A percentile compares a stretch with the other conserved stretches of the same genome.
These are phyloP conservation scores for Epinephelus fuscoguttatus DNA, from an alignment of 2,113 vertebrate species.

Conservation along the genomic window DNA sequence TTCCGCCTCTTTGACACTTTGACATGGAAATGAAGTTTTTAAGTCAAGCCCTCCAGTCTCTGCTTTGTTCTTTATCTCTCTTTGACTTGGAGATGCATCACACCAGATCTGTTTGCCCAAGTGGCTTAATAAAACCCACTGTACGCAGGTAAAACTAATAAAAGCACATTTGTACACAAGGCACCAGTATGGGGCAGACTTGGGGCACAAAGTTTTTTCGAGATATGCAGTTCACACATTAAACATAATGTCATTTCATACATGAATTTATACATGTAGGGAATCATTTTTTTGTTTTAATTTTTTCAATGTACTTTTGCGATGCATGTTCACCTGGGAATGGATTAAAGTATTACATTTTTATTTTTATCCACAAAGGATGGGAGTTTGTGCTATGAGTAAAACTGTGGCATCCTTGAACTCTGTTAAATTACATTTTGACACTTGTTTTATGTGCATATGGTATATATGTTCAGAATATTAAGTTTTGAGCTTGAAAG, in stretches of 20 bases:
- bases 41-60: constrained; percentile 71
- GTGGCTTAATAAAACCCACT: constrained; percentile 58
- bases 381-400: background rate
- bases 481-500: constrained; percentile 12
- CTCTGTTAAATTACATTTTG: background rate
- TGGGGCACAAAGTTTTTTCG: constrained; percentile 22
- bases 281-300: background rate
- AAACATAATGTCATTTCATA: constrained; percentile 19
- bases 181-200: constrained; percentile 30
- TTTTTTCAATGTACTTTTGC: background rate
- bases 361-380: background rate
- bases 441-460: constrained; percentile 6
- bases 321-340: background rate
- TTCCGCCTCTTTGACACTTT: constrained; percentile 71
- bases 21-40: constrained; percentile 76
- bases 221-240: constrained; percentile 13
- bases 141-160: constrained; percentile 52
- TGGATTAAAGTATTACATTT: background rate
- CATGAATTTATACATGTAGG: constrained; percentile 19
- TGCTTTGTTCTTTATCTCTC: constrained; percentile 66
- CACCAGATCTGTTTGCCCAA: constrained; percentile 65
- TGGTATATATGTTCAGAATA: constrained; percentile 14
- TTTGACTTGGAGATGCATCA: constrained; percentile 61
- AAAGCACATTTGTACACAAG: constrained; percentile 52
- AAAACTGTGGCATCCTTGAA: background rate